Base-by-base conservation (phyloP, 2,888 invertebrate genomes). In the Nyleta sp. region DNA sequence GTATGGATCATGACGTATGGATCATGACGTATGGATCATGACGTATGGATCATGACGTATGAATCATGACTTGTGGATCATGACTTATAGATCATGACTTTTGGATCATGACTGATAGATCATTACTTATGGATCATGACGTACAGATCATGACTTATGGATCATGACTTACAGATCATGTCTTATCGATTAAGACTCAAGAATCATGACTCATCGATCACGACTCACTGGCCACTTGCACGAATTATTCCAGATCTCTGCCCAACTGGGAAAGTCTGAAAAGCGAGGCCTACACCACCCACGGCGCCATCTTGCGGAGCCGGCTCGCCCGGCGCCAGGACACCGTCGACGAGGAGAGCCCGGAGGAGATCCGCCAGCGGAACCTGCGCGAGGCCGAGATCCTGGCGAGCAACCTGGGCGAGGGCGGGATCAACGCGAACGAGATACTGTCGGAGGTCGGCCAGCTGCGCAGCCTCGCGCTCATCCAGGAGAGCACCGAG, bases 331-430 rank as follows among this genome's bases (percentile, higher is more conserved):
- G 92, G 68, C 92, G 93, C 50, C 92, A 91, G 74, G 91, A 92
- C 68, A 92, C 93, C 0, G 92, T 93, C 2, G 95, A 95, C 85
- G 95, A 95, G 87, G 96, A 96, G 89, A 95, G 95, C 83, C 95
- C 96, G 0, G 94, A 95, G 84, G 96, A 96, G 88, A 93, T 96
- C 50, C 92, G 95, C 28, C 94, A 94, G 83, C 92, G 96, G 55
- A 97, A 96, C 89, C 92, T 95, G 67, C 95, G 97, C 62, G 99
- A 99, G 90, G 97, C 98, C 0, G 97, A 97, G 89, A 98, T 98
- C 87, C 92, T 99, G 8, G 98, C 97, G 13, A 96, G 96, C 70
- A 98, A 98, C 88, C 91, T 98, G 15, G 97, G 97, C 3, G 97
- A 98, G 88, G 96, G 96, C 5, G 95, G 96, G 22, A 96, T 98